Percentiles rank a stretch among this genome's conserved stretches.
Evolutionary conservation across 1,140 invertebrate genomes (phyloP).

Genomic region (Ridgeia piscesae): DNA sequence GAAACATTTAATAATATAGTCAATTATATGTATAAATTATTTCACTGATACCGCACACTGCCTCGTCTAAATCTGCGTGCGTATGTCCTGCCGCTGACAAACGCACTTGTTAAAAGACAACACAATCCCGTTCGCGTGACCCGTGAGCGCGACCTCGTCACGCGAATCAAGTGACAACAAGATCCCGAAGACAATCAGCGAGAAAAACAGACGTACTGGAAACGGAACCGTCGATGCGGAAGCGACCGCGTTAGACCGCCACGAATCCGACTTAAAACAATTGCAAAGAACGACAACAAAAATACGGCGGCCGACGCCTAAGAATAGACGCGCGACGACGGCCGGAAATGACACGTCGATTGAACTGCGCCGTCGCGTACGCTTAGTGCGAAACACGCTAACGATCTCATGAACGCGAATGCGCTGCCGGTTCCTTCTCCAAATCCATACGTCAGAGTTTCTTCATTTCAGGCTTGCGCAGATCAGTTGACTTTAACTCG

Average conservation of each 20-base stretch:
- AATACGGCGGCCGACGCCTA: conserved; percentile 16
- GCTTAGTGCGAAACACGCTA: not conserved
- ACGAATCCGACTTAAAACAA: not conserved
- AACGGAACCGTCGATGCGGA: not conserved
- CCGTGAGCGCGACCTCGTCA: not conserved
- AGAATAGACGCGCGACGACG: not conserved
- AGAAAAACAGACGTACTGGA: not conserved
- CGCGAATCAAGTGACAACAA: not conserved
- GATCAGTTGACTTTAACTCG: not conserved
- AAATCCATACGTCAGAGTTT: not conserved
- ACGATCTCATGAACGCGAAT: not conserved
- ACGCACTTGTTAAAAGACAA: not conserved
- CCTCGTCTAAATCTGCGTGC: no score
- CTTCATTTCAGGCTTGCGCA: not conserved
- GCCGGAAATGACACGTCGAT: not conserved
- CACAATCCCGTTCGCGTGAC: not conserved
- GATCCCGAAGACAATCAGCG: not conserved
- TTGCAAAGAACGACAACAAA: conserved; percentile 17
- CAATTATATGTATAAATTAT: no score
- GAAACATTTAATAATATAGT: no score
- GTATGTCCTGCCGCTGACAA: not conserved
- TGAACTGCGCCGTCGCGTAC: not conserved
- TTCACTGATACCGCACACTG: no score
- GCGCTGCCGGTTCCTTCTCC: not conserved
- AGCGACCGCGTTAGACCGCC: not conserved